These are phyloP conservation scores for Scarus forsteni DNA, from an alignment of 2,797 vertebrate genomes.

Conservation along the genomic window DNA sequence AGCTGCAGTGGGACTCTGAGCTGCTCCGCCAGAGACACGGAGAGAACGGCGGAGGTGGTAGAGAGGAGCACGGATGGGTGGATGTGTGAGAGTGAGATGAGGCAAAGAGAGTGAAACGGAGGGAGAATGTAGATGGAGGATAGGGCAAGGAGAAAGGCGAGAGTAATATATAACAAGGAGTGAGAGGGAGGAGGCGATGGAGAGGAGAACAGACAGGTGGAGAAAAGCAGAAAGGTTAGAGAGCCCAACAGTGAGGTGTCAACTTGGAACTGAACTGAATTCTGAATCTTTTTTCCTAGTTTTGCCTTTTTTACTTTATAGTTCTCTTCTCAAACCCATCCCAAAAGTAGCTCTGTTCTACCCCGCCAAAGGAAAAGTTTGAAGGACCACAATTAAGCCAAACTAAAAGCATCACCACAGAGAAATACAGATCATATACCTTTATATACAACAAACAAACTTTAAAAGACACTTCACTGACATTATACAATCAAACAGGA, in stretches of 20 bases:
- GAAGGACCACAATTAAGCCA: slow-evolving; percentile 36
- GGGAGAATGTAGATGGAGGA: slow-evolving; percentile 64
- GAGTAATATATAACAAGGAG: slow-evolving; percentile 61
- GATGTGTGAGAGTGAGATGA: slow-evolving; percentile 31
- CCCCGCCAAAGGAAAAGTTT: slow-evolving; percentile 39
- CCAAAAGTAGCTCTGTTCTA: slow-evolving; percentile 17
- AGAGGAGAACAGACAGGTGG: slow-evolving; percentile 58
- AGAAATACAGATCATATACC: not conserved
- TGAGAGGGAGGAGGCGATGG: slow-evolving; percentile 52
- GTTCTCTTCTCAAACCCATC: slow-evolving; percentile 26
- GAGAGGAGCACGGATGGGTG: slow-evolving; percentile 37
- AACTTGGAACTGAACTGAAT: slow-evolving; percentile 46
- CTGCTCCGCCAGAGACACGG: slow-evolving; percentile 86
- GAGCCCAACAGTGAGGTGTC: slow-evolving; percentile 40
- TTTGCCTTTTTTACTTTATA: slow-evolving; percentile 40
- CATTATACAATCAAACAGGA: slow-evolving; percentile 36
- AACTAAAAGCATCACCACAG: slow-evolving; percentile 33
- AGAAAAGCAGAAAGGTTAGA: slow-evolving; percentile 73
- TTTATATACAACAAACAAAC: slow-evolving; percentile 19
- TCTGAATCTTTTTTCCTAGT: slow-evolving; percentile 32
- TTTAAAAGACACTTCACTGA: slow-evolving; percentile 14
- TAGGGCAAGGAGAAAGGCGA: slow-evolving; percentile 54
- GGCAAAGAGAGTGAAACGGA: slow-evolving; percentile 45
- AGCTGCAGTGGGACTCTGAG: slow-evolving; percentile 97
- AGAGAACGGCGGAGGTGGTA: slow-evolving; percentile 20